Base-by-base conservation (phyloP, 2,113 vertebrate genomes). In the Phrynocephalus versicolor region DNA sequence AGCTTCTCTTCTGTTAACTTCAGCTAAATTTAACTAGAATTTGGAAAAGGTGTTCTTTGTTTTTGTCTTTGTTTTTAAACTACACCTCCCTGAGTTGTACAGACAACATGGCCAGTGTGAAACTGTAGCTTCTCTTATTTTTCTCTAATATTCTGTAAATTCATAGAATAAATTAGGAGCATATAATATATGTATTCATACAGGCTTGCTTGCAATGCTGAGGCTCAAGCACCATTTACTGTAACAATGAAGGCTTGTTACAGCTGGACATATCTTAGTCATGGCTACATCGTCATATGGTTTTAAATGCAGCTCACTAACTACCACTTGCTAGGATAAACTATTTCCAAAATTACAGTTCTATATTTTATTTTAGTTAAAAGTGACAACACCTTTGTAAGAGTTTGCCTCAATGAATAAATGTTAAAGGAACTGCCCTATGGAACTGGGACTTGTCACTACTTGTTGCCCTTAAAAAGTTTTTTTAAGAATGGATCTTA, bases 361-460 rank as follows among this genome's bases (percentile, higher is more conserved):
- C 45, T 51, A 10, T 51, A 5, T 10, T 51, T 51, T 10, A 10
- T 51, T 51, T 10, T 51, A 51, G 45, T 51, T 51, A 51, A 51
- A 51, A 51, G 45, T 51, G 10, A 10, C 45, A 51, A 51, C 45
- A 65, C 16, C 81, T 57, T 16, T n/a, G 51, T 3, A 84, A 82
- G 70, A 83, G 25, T 60, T 58, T 91, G 10, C 30, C 21, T 1
- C 1, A 1, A 76, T 65, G 85, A 79, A 3, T 1, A 1, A 3
- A 10, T 81, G 80, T 2, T 71, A 76, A 55, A 76, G 89, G 87
- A 71, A 62, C 7, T 25, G 0, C 18, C 79, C 0, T 39, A 88
- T 85, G 9, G 78, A 7, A 12, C 87, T n/a, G 51, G 39, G 67
- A 57, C n/a, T 74, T 89, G 81, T 85, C 79, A 64, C 64, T 83